phyloP scores from a whole-genome alignment of 2,113 vertebrate species.

The Camarhynchus parvulus region DNA sequence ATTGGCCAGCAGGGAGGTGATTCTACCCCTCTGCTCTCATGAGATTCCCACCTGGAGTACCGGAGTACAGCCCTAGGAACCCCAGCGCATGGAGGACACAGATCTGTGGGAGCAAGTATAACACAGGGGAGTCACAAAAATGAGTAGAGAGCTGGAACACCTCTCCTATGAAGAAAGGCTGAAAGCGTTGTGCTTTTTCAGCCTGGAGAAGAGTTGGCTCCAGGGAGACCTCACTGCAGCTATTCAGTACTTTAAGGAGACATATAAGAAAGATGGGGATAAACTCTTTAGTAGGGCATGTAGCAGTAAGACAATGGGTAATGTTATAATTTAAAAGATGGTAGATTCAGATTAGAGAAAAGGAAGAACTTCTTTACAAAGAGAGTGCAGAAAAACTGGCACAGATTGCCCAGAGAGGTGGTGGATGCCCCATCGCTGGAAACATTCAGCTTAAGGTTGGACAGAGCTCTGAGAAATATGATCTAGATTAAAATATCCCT shows the following conservation, averaged over 20 bases:
- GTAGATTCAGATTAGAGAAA: neutral
- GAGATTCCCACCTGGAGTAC: neutral
- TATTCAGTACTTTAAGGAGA: neutral
- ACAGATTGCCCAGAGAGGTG: too few species aligned
- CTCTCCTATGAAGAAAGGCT: neutral
- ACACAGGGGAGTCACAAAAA: neutral
- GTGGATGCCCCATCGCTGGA: neutral
- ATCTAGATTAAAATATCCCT: neutral
- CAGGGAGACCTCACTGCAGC: neutral
- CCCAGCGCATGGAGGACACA: neutral
- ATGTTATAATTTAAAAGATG: neutral
- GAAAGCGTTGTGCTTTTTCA: neutral
- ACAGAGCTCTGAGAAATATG: neutral
- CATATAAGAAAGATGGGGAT: neutral
- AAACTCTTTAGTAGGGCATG: neutral
- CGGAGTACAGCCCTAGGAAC: neutral
- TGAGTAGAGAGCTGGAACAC: neutral
- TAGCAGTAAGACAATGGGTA: neutral
- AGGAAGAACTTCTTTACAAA: neutral
- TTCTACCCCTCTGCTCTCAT: accelerated
- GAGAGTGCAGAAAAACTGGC: neutral
- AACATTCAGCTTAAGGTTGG: neutral
- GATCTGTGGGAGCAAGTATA: too few species aligned
- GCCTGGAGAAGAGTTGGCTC: neutral
- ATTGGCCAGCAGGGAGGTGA: neutral